These are phyloP conservation scores for Sebastes vulpes DNA, from an alignment of 2,797 vertebrate species.

Conservation along the genomic window DNA sequence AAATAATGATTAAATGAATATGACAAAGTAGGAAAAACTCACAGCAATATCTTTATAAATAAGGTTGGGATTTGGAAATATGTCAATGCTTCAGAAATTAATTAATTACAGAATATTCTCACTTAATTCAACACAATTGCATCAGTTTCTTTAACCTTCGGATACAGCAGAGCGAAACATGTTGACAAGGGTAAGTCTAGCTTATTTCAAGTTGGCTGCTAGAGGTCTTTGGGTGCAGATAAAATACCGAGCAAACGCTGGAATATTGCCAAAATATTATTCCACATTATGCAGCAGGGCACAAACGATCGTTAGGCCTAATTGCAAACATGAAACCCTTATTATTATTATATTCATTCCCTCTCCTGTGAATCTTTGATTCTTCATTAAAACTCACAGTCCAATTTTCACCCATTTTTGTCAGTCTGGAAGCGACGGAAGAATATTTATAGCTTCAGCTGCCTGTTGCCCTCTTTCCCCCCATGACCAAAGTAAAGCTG, in stretches of 20 bases:
- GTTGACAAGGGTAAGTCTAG: neutral
- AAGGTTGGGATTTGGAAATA: neutral
- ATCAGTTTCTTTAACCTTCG: neutral
- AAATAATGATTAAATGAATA: neutral
- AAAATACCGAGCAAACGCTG: neutral
- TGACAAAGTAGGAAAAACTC: neutral
- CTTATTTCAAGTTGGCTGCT: neutral
- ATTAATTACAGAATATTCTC: neutral
- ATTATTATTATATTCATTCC: constrained; percentile 11
- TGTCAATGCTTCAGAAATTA: neutral
- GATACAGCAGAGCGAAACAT: neutral
- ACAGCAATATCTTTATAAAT: neutral
- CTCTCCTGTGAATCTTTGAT: constrained; percentile 28
- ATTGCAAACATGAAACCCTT: constrained; percentile 44
- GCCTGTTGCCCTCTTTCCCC: constrained; percentile 4
- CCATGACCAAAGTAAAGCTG: neutral
- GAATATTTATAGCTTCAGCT: constrained; percentile 28
- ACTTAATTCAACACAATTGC: neutral
- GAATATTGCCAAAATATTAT: constrained; percentile 33
- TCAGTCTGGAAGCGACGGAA: neutral
- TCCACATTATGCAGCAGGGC: constrained; percentile 18
- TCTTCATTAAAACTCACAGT: constrained; percentile 39
- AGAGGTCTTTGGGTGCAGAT: neutral
- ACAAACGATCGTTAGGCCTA: constrained; percentile 37
- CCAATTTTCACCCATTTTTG: constrained; percentile 2